Conservation (phyloP, 2,113 vertebrate genomes). For the Muntiacus muntjak region DNA sequence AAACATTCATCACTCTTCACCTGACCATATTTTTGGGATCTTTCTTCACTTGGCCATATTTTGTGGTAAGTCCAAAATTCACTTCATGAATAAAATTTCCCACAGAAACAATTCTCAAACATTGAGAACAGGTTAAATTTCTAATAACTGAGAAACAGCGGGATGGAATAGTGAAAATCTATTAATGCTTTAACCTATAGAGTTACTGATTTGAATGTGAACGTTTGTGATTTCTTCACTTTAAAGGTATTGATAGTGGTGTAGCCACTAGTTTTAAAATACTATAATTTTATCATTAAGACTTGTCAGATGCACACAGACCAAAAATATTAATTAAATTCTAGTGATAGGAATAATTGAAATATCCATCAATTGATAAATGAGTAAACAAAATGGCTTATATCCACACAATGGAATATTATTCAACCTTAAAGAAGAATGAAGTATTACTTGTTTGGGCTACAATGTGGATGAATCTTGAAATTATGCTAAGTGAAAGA, state of each 20-base stretch:
- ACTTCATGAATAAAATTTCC: not conserved
- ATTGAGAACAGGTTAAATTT: not conserved
- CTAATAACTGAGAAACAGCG: not conserved
- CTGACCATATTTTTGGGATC: too few species aligned
- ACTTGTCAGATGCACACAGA: not conserved
- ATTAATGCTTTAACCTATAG: not conserved
- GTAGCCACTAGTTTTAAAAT: not conserved
- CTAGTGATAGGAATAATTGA: not conserved
- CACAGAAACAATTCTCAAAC: not conserved
- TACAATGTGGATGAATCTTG: not conserved
- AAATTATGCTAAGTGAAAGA: not conserved
- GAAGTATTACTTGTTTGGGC: not conserved
- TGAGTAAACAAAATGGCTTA: not conserved
- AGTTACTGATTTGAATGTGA: not conserved
- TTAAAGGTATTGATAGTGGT: not conserved
- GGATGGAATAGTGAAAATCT: not conserved
- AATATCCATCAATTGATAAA: not conserved
- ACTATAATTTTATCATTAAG: not conserved
- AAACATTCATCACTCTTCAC: not conserved
- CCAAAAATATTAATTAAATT: not conserved
- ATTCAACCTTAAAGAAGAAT: not conserved
- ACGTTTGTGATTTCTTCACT: not conserved
- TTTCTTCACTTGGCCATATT: not conserved
- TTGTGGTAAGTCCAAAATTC: not conserved
- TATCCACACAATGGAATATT: not conserved